Conservation (phyloP, 1,140 invertebrate genomes). For the Lordiphosa clarofinis region DNA sequence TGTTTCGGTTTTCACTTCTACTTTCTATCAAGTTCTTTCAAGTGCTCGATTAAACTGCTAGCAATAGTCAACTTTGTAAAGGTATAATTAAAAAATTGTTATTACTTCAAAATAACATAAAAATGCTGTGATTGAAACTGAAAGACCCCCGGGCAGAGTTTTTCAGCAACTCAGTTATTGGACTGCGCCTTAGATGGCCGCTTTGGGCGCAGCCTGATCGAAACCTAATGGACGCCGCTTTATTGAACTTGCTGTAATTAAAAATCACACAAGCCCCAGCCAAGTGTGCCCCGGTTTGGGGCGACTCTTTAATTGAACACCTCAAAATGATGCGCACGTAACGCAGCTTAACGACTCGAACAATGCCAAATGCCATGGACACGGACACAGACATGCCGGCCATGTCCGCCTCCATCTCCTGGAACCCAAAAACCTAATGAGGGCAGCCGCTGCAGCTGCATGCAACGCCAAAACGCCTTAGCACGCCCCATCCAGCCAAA, state of each 20-base stretch:
- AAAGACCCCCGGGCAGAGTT: slow-evolving; percentile 6
- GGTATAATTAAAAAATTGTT: no score
- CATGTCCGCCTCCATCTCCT: slow-evolving; percentile 26
- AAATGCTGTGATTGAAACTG: background rate
- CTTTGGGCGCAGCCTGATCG: no score
- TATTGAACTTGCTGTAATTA: slow-evolving; percentile 44
- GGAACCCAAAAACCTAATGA: slow-evolving; percentile 52
- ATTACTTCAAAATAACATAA: no score
- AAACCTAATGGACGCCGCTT: background rate
- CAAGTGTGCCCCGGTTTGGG: slow-evolving; percentile 33
- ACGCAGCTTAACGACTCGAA: slow-evolving; percentile 70
- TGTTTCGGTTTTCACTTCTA: no score
- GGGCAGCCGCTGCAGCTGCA: slow-evolving; percentile 43
- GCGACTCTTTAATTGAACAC: slow-evolving; percentile 68
- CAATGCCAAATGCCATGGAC: slow-evolving; percentile 44
- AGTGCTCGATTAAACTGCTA: no score
- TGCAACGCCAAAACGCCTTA: slow-evolving; percentile 49
- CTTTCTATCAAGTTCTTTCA: no score
- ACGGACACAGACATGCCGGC: slow-evolving; percentile 26
- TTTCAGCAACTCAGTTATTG: slow-evolving; percentile 4
- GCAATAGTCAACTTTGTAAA: no score
- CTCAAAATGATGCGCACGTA: slow-evolving; percentile 76
- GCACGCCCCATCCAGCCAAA: slow-evolving; percentile 67
- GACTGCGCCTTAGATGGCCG: background rate
- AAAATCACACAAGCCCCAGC: slow-evolving; percentile 46